These are phyloP conservation scores for Leptinotarsa peninsularis DNA, from an alignment of 2,888 invertebrate species.

Conservation along the genomic window DNA sequence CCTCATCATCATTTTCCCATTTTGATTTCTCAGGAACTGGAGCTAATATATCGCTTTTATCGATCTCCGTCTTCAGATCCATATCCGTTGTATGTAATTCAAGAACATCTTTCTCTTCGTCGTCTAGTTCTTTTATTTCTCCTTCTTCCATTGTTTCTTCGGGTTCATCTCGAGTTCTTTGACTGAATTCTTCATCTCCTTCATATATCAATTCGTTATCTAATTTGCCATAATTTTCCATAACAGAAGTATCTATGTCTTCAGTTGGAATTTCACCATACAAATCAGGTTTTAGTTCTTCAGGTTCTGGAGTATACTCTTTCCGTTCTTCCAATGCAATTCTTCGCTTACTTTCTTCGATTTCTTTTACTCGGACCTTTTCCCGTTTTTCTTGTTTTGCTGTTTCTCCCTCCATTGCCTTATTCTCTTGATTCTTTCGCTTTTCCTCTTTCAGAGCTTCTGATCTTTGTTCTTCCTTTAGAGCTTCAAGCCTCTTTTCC, in stretches of 20 bases:
- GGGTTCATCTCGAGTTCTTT: conserved; percentile 40
- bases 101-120: conserved; percentile 70
- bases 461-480: conserved; percentile 67
- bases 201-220: conserved; percentile 43
- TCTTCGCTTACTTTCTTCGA: conserved; percentile 50
- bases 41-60: conserved; percentile 74
- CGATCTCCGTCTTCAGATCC: conserved; percentile 68
- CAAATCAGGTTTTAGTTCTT: conserved; percentile 62
- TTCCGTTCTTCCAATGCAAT: conserved; percentile 63
- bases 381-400: conserved; percentile 61
- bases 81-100: conserved; percentile 72
- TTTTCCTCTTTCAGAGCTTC: conserved; percentile 66
- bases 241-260: conserved; percentile 71
- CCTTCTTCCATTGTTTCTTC: conserved; percentile 47
- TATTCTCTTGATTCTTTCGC: conserved; percentile 68
- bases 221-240: conserved; percentile 70
- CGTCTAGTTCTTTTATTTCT: conserved; percentile 61
- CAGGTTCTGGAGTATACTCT: conserved; percentile 31
- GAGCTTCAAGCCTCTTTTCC: conserved; percentile 71
- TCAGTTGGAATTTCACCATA: conserved; percentile 71
- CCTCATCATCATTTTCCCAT: conserved; percentile 86
- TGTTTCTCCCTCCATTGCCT: conserved; percentile 64
- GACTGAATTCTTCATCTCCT: conserved; percentile 32
- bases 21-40: conserved; percentile 85
- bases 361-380: conserved; percentile 51